These are phyloP conservation scores for Lysiphlebus fabarum DNA, from an alignment of 1,140 invertebrate genomes.

Conservation along the genomic window DNA sequence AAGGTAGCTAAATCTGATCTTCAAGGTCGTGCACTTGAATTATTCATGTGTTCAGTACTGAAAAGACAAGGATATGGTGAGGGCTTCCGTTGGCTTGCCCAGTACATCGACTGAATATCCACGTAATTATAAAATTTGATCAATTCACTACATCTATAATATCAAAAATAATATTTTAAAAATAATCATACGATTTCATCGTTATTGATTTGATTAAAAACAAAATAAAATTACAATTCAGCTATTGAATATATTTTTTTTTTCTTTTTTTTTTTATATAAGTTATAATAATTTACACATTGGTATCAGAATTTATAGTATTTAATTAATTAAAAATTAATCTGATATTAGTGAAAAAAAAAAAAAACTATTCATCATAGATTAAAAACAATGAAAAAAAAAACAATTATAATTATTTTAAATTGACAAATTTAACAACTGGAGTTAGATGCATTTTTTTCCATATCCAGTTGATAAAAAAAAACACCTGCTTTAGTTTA, in stretches of 20 bases:
- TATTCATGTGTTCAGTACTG: slow-evolving; percentile 99
- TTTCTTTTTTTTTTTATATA: no score
- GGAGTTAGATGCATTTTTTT: slow-evolving; percentile 11
- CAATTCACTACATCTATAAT: slow-evolving; percentile 34
- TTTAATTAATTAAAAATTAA: slow-evolving; percentile 8
- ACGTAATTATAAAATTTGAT: slow-evolving; percentile 40
- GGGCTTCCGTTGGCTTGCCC: slow-evolving; percentile 98
- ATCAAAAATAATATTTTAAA: slow-evolving; percentile 5
- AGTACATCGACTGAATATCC: slow-evolving; percentile 87
- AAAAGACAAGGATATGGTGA: slow-evolving; percentile 99
- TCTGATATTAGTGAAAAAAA: slow-evolving; percentile 15
- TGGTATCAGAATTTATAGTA: slow-evolving; percentile 18
- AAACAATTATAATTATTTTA: not conserved
- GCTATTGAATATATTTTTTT: no score
- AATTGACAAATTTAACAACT: slow-evolving; percentile 1
- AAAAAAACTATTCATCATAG: slow-evolving; percentile 16
- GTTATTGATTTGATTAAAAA: not conserved
- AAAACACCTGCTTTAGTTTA: not conserved
- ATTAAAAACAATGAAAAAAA: not conserved
- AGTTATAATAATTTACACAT: not conserved
- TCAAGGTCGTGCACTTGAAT: slow-evolving; percentile 91
- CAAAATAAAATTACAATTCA: slow-evolving; percentile 10
- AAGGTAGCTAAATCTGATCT: slow-evolving; percentile 85
- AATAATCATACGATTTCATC: slow-evolving; percentile 14
- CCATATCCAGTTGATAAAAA: slow-evolving; percentile 15